Evolutionary conservation across 2,797 vertebrate genomes (phyloP).

Genomic region (Rhinatrema bivittatum): DNA sequence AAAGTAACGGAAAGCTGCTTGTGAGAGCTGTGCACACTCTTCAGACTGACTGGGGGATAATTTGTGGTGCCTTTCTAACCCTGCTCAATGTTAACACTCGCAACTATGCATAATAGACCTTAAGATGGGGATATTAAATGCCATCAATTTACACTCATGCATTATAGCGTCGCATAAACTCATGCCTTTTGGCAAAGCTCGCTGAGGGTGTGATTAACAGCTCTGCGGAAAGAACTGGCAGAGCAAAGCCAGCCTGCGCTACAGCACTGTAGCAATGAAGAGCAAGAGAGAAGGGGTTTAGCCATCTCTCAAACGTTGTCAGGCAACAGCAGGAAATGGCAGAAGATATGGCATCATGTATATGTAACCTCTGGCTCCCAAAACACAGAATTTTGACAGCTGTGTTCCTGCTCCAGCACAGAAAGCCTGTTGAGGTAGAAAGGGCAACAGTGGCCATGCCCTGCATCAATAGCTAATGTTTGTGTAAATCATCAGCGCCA

Average conservation of each 20-base stretch:
- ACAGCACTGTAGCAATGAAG: too few relatives aligned
- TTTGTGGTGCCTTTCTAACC: constrained; percentile 13
- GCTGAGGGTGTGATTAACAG: constrained; percentile 13
- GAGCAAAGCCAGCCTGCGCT: too few relatives aligned
- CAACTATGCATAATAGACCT: constrained; percentile 21
- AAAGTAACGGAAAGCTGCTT: too few relatives aligned
- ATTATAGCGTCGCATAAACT: constrained; percentile 9
- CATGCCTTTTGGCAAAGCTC: constrained; percentile 13
- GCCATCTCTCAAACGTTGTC: constrained; percentile 1
- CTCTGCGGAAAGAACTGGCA: constrained; percentile 11
- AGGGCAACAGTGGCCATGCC: not conserved
- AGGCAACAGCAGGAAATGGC: too few relatives aligned
- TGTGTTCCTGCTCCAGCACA: constrained; percentile 33
- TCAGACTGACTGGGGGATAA: constrained; percentile 12
- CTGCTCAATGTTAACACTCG: not conserved
- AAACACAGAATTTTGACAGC: constrained; percentile 22
- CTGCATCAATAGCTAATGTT: not conserved
- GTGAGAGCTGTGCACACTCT: too few relatives aligned
- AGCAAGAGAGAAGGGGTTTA: not conserved
- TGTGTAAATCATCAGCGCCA: constrained; percentile 48
- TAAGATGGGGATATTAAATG: constrained; percentile 17
- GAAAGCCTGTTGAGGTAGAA: constrained; percentile 18
- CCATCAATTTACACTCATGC: constrained; percentile 13
- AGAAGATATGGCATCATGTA: constrained; percentile 1
- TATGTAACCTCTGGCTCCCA: constrained; percentile 17